A percentile compares a stretch with the other conserved stretches of the same genome.
These are phyloP conservation scores for Muschampia plurimacula DNA, from an alignment of 2,888 invertebrate species.

Conservation along the genomic window DNA sequence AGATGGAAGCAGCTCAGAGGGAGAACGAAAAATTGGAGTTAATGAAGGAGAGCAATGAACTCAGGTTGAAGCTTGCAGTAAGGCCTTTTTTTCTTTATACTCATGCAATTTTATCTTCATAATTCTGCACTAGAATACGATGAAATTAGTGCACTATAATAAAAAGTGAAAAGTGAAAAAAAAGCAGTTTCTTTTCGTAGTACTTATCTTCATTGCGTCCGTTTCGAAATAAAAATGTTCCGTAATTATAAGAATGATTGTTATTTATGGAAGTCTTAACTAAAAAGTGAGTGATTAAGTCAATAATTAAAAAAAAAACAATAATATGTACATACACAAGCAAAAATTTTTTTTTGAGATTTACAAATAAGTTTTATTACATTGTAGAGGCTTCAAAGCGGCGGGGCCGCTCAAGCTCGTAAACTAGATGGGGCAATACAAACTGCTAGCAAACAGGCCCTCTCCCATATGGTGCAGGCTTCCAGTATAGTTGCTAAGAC, in stretches of 20 bases:
- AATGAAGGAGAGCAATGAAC: constrained; percentile 74
- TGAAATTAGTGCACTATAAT: no score
- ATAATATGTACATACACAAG: no score
- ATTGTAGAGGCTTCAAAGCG: constrained; percentile 65
- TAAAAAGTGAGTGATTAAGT: no score
- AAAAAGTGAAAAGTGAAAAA: no score
- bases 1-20: constrained; percentile 68
- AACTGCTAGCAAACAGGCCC: constrained; percentile 63
- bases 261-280: no score
- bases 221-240: no score
- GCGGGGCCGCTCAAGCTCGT: constrained; percentile 59
- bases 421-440: constrained; percentile 69
- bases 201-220: no score
- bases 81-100: constrained; percentile 47
- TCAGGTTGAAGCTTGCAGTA: constrained; percentile 74
- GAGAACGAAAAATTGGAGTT: constrained; percentile 74
- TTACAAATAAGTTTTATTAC: neutral
- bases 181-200: no score
- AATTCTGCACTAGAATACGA: neutral
- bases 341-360: no score
- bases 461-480: constrained; percentile 69
- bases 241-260: no score
- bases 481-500: constrained; percentile 67
- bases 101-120: neutral
- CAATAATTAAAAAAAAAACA: no score